phyloP scores from a whole-genome alignment of 64 coral and sea anemone genomes.

The Montipora cactus region DNA sequence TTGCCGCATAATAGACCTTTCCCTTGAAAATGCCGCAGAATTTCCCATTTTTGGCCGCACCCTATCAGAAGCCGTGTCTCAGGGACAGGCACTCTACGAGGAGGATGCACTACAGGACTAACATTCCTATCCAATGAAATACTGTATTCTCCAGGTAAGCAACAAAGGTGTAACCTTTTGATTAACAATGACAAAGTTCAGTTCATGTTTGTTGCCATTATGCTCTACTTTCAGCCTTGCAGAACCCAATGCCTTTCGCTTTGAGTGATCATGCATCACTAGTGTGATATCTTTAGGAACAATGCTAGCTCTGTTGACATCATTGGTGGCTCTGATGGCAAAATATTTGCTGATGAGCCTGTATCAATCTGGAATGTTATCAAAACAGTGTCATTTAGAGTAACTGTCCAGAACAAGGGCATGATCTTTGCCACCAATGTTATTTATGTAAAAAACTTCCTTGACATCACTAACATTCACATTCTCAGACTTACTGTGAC shows the following conservation, averaged over 20 bases:
- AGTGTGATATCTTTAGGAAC: conserved; percentile 48
- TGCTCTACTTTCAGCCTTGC: conserved; percentile 41
- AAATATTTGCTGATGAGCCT: conserved; percentile 50
- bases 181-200: too few relatives aligned
- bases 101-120: too few relatives aligned
- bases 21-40: too few relatives aligned
- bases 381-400: conserved; percentile 46
- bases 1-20: too few relatives aligned
- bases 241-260: conserved; percentile 63
- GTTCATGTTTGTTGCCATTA: too few relatives aligned
- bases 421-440: conserved; percentile 49
- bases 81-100: too few relatives aligned
- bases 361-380: conserved; percentile 61
- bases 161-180: too few relatives aligned
- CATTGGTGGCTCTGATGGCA: conserved; percentile 59
- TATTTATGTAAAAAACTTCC: conserved; percentile 48
- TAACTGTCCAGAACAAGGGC: conserved; percentile 25
- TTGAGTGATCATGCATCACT: conserved; percentile 60
- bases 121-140: too few relatives aligned
- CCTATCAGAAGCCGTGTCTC: too few relatives aligned
- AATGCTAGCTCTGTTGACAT: conserved; percentile 34
- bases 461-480: conserved; percentile 47
- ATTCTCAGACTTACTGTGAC: conserved; percentile 46
- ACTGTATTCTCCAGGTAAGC: too few relatives aligned
- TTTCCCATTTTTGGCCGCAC: too few relatives aligned